Percentiles rank a stretch among this genome's conserved stretches.
These are phyloP conservation scores for Grapholita molesta DNA, from an alignment of 1,140 invertebrate genomes.

Conservation along the genomic window DNA sequence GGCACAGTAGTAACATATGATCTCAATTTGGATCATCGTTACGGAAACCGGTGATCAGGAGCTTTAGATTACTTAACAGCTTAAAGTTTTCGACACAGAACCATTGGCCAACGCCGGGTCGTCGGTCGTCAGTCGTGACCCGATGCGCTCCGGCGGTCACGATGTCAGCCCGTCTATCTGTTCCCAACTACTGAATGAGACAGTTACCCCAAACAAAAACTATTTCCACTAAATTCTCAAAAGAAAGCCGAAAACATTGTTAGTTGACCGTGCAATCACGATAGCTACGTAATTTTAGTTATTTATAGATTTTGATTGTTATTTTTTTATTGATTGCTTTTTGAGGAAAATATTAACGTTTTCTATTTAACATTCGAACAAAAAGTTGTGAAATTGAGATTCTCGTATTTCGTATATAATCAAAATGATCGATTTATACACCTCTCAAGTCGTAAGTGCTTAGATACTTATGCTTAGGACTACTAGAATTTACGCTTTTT, in stretches of 20 bases:
- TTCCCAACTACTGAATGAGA: conserved; percentile 44
- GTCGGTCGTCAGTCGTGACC: conserved; percentile 52
- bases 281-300: conserved; percentile 26
- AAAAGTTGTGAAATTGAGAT: neutral
- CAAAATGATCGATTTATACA: too few relatives aligned
- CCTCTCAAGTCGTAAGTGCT: too few relatives aligned
- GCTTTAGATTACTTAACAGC: neutral
- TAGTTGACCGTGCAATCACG: conserved; percentile 57
- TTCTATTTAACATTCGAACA: neutral
- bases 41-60: neutral
- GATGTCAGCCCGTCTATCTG: conserved; percentile 24
- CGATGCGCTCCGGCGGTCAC: conserved; percentile 40
- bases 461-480: too few relatives aligned
- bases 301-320: conserved; percentile 12
- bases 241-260: conserved; percentile 27
- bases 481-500: too few relatives aligned
- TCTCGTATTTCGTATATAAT: too few relatives aligned
- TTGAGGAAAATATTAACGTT: neutral
- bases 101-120: conserved; percentile 34
- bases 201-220: conserved; percentile 33
- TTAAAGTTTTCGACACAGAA: conserved; percentile 22
- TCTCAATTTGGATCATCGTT: neutral
- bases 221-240: conserved; percentile 33
- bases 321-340: neutral
- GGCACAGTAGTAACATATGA: neutral